Percentiles rank a stretch among this genome's conserved stretches.
These are phyloP conservation scores for Allobates femoralis DNA, from an alignment of 2,797 vertebrate species.

Conservation along the genomic window DNA sequence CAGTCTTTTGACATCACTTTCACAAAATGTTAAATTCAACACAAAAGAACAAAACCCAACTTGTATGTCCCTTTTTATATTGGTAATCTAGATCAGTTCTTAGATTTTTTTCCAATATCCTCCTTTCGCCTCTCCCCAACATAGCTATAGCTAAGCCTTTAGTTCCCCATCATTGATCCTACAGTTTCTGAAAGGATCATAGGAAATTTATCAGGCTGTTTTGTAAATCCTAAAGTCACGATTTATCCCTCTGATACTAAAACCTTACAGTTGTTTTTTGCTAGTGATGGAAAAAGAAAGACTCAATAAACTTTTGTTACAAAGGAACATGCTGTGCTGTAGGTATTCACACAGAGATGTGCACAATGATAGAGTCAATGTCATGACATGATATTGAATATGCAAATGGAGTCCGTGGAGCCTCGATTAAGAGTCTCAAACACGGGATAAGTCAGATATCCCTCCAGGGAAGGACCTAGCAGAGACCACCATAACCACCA, in stretches of 20 bases:
- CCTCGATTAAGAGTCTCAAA: too few relatives aligned
- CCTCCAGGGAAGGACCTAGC: too few relatives aligned
- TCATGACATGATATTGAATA: too few relatives aligned
- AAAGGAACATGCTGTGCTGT: background rate
- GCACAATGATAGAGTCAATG: too few relatives aligned
- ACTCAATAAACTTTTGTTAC: background rate
- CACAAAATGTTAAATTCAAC: background rate
- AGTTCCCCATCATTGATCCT: background rate
- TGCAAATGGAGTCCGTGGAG: too few relatives aligned
- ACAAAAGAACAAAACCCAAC: background rate
- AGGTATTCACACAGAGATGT: too few relatives aligned
- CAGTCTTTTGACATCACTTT: background rate
- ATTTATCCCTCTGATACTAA: background rate
- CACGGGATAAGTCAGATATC: too few relatives aligned
- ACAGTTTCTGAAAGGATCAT: slow-evolving; percentile 12
- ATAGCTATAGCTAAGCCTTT: background rate
- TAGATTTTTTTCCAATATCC: background rate
- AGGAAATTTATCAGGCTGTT: slow-evolving; percentile 18
- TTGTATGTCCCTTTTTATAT: background rate
- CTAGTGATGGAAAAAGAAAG: background rate
- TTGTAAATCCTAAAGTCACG: background rate
- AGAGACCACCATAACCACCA: too few relatives aligned
- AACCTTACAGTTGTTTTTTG: background rate
- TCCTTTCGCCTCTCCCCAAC: background rate
- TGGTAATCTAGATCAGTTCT: background rate